Base-by-base conservation (phyloP, 1,140 invertebrate genomes). In the Ganaspis sp. region DNA sequence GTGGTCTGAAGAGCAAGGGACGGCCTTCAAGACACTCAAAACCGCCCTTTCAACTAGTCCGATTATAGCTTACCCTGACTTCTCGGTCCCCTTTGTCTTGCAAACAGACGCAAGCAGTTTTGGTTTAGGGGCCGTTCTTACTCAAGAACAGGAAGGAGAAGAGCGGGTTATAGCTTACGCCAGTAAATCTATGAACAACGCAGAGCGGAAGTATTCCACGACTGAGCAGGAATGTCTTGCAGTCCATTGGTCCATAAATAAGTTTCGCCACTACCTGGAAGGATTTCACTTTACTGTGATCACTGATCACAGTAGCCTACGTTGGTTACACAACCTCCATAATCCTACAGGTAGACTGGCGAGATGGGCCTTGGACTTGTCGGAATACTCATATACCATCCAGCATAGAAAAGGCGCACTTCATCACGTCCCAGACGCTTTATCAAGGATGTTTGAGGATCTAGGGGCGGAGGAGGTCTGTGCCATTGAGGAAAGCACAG, bases 141-240 rank as follows among this genome's bases (percentile, higher is more conserved):
- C 87, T 0, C 86, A 89, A 87, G 85, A 80, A 75, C 77, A n/a
- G n/a, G n/a, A n/a, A n/a, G n/a, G n/a, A n/a, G n/a, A n/a, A n/a
- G 89, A 91, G 71, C 82, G 80, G 8, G 88, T 89, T 1, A 85
- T 93, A 9, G 90, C 90, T n/a, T 93, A 92, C 78, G 88, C 89
- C 4, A 86, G 87, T 17, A 70, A 89, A 17, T 73, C 83, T 4
- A 70, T 92, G 6, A 80, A 69, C 26, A 42, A 69, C 9, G 11
- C 76, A 1, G 89, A 92, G 84, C 73, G 54, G 42, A 87, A 87
- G 4, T 69, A 69, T n/a, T n/a, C 15, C 0, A 17, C 17, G 1
- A 69, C 15, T 4, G 15, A 8, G 15, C 40, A 15, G 2, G 9
- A 42, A 15, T 42, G 40, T 42, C 8, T 42, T 42, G 40, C 15